Conservation (phyloP, 2,888 invertebrate species). For the Tenthredo mesomela region DNA sequence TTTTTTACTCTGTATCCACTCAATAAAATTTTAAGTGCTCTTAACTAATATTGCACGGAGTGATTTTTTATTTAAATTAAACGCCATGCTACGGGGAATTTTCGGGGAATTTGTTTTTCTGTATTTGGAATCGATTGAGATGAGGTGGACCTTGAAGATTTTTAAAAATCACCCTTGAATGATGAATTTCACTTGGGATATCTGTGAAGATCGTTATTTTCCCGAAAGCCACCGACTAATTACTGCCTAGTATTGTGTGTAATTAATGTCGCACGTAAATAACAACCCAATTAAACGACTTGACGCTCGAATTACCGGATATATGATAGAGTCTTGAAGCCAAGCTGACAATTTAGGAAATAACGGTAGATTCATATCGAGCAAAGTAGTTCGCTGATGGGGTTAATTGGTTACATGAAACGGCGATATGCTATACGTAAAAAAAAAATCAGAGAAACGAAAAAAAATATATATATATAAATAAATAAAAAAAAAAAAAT, state of each 20-base stretch:
- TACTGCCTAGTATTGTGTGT: not conserved
- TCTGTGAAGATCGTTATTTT: not conserved
- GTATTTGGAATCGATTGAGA: too few species aligned
- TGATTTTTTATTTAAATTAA: too few species aligned
- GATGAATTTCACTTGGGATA: not conserved
- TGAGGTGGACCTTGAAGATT: too few species aligned
- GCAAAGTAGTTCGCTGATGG: not conserved
- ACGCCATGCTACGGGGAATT: too few species aligned
- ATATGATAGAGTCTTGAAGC: not conserved
- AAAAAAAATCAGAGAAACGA: not conserved
- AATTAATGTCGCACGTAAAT: constrained; percentile 1
- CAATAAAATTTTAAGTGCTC: too few species aligned
- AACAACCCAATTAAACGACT: not conserved
- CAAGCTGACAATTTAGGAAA: constrained; percentile 29
- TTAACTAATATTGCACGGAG: too few species aligned
- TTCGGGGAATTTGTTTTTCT: too few species aligned
- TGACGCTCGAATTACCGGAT: constrained; percentile 13
- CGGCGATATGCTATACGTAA: not conserved
- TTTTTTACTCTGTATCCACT: too few species aligned
- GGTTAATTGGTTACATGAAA: not conserved
- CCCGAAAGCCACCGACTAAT: not conserved
- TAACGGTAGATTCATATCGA: not conserved
- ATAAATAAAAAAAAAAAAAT: not conserved
- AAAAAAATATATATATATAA: too few species aligned
- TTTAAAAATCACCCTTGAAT: too few species aligned